phyloP scores from a whole-genome alignment of 92 coral and sea anemone genomes.

The Galaxea fascicularis region DNA sequence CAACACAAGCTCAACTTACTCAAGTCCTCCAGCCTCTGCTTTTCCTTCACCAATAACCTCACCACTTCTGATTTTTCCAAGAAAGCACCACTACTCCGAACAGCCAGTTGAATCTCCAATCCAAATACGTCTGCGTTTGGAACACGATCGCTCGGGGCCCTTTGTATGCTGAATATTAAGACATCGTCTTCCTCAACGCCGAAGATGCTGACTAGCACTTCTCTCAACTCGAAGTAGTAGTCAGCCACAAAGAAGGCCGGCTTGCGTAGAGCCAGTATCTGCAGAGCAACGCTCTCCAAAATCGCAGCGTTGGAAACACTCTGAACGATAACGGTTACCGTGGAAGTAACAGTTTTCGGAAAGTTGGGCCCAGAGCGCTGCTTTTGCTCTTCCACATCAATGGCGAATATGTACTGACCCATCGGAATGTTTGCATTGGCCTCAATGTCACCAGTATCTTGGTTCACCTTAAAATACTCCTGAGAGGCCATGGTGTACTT shows the following conservation, averaged over 20 bases:
- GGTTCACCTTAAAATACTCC: constrained; percentile 64
- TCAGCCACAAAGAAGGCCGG: constrained; percentile 71
- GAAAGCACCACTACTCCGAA: constrained; percentile 38
- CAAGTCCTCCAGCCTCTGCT: constrained; percentile 35
- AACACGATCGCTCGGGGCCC: constrained; percentile 52
- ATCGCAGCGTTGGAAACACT: constrained; percentile 67
- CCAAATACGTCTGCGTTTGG: constrained; percentile 52
- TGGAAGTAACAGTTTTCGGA: constrained; percentile 77
- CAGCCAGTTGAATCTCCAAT: constrained; percentile 76
- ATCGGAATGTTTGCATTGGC: constrained; percentile 63
- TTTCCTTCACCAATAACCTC: constrained; percentile 34
- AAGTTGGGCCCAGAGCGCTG: constrained; percentile 33
- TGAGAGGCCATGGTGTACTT: constrained; percentile 65
- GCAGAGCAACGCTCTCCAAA: constrained; percentile 77
- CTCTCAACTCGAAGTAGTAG: constrained; percentile 42
- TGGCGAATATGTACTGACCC: constrained; percentile 62
- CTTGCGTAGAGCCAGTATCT: constrained; percentile 70
- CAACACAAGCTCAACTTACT: constrained; percentile 55
- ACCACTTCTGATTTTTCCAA: constrained; percentile 56
- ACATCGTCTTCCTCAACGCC: constrained; percentile 43
- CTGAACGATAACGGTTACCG: constrained; percentile 66
- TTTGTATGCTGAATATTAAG: constrained; percentile 86
- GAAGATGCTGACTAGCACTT: constrained; percentile 49
- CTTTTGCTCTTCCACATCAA: constrained; percentile 69
- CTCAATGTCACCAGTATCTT: constrained; percentile 74